phyloP scores from a whole-genome alignment of 64 coral and sea anemone species.

The Porites australiensis region DNA sequence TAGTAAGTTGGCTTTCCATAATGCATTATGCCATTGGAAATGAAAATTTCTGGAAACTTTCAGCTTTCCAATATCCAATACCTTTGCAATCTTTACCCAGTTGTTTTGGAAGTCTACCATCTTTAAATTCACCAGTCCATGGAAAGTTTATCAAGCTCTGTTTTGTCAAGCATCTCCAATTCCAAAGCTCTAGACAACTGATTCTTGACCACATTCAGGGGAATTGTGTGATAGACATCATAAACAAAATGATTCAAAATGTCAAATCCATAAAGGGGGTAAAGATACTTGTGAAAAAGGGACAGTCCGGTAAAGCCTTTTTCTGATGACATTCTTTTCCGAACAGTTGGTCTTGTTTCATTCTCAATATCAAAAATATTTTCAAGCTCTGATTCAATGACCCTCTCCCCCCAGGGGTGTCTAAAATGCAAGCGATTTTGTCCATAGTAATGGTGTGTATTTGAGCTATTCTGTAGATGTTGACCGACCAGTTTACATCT shows the following conservation, averaged over 20 bases:
- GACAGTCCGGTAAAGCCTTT: conserved; percentile 40
- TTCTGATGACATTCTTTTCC: conserved; percentile 57
- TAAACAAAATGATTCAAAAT: conserved; percentile 56
- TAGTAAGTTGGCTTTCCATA: conserved; percentile 22
- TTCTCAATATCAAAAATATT: conserved; percentile 66
- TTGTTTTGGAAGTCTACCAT: conserved; percentile 43
- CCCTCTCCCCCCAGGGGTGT: conserved; percentile 55
- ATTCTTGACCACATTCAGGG: conserved; percentile 74
- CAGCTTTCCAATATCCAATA: conserved; percentile 78
- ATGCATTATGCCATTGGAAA: conserved; percentile 70
- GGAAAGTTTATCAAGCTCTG: conserved; percentile 60
- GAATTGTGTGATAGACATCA: conserved; percentile 77
- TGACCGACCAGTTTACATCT: conserved; percentile 55
- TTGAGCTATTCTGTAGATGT: conserved; percentile 61
- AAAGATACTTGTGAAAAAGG: conserved; percentile 48
- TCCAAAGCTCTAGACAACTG: conserved; percentile 39
- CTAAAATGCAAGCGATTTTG: conserved; percentile 67
- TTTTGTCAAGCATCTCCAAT: conserved; percentile 46
- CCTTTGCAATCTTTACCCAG: conserved; percentile 55
- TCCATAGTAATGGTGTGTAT: conserved; percentile 78
- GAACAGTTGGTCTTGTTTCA: conserved; percentile 55
- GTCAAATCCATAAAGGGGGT: conserved; percentile 71
- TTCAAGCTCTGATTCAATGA: conserved; percentile 59
- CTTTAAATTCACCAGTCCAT: conserved; percentile 53
- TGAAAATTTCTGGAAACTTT: conserved; percentile 71